Evolutionary conservation across 2,113 vertebrate genomes (phyloP).

Genomic region (Bufo gargarizans): DNA sequence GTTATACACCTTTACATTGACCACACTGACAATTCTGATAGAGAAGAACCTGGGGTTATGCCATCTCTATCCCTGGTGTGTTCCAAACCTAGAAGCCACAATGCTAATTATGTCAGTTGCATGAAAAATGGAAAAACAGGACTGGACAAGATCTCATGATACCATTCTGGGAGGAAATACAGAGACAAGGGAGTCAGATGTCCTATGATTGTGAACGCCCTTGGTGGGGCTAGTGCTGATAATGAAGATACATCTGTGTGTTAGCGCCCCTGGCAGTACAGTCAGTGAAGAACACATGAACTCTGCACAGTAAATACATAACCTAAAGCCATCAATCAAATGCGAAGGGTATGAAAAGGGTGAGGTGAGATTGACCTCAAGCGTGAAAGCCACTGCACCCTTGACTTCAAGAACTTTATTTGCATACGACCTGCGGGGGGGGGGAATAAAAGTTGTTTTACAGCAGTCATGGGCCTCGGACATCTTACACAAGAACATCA

Average conservation of each 20-base stretch:
- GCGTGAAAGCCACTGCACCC: no score
- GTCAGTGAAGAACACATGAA: not conserved
- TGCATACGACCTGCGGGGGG: no score
- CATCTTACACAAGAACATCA: no score
- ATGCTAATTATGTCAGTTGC: slow-evolving; percentile 19
- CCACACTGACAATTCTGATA: not conserved
- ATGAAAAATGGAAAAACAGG: slow-evolving; percentile 40
- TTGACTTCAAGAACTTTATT: no score
- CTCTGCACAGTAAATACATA: not conserved
- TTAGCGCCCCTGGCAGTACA: not conserved
- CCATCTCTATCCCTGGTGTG: slow-evolving; percentile 2
- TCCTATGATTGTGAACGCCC: not conserved
- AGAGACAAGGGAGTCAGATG: not conserved
- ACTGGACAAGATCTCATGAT: slow-evolving; percentile 25
- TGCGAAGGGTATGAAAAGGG: not conserved
- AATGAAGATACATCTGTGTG: slow-evolving; percentile 5
- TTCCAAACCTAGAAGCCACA: slow-evolving; percentile 3
- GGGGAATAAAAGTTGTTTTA: no score
- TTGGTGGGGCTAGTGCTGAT: not conserved
- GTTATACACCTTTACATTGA: not conserved
- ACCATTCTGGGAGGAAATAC: not conserved
- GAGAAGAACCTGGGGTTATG: not conserved
- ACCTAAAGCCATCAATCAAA: slow-evolving; percentile 7
- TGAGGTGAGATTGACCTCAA: no score
- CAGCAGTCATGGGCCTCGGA: no score